Evolutionary conservation across 1,140 invertebrate genomes (phyloP).

Genomic region (Diploscapter pachys): DNA sequence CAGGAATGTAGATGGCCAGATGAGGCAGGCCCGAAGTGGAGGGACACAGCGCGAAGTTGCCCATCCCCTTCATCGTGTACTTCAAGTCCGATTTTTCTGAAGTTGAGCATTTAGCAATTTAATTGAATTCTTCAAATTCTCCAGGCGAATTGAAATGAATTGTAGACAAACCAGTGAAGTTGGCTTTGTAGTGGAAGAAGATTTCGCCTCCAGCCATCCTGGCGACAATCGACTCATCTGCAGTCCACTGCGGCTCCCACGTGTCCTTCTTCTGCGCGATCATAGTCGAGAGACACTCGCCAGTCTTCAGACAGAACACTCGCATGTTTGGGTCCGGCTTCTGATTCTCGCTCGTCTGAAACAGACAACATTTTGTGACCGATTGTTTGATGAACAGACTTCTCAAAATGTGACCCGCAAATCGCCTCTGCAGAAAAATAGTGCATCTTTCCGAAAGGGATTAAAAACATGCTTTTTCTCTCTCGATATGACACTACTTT

Average conservation of each 20-base stretch:
- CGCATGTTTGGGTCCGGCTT: conserved; percentile 49
- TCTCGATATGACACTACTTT: no score
- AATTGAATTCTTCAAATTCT: not conserved
- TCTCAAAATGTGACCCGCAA: not conserved
- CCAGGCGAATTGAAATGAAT: not conserved
- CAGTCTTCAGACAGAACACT: conserved; percentile 41
- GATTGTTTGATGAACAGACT: not conserved
- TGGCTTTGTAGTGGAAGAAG: conserved; percentile 42
- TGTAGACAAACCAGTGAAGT: conserved; percentile 42
- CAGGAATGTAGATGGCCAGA: conserved; percentile 21
- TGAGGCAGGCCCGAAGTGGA: conserved; percentile 40
- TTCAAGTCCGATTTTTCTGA: conserved; percentile 46
- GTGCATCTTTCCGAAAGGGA: not conserved
- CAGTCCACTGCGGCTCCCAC: conserved; percentile 51
- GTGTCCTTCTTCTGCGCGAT: conserved; percentile 43
- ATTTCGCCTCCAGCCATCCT: conserved; percentile 49
- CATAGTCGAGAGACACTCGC: conserved; percentile 38
- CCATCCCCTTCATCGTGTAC: conserved; percentile 41
- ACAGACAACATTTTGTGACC: not conserved
- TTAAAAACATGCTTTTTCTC: not conserved
- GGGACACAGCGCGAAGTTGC: conserved; percentile 42
- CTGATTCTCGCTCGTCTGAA: conserved; percentile 45
- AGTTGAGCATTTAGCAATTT: not conserved
- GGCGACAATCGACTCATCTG: conserved; percentile 44
- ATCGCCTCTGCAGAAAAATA: not conserved